Base-by-base conservation (phyloP, 92 coral and sea anemone genomes). In the Siderastrea siderea region DNA sequence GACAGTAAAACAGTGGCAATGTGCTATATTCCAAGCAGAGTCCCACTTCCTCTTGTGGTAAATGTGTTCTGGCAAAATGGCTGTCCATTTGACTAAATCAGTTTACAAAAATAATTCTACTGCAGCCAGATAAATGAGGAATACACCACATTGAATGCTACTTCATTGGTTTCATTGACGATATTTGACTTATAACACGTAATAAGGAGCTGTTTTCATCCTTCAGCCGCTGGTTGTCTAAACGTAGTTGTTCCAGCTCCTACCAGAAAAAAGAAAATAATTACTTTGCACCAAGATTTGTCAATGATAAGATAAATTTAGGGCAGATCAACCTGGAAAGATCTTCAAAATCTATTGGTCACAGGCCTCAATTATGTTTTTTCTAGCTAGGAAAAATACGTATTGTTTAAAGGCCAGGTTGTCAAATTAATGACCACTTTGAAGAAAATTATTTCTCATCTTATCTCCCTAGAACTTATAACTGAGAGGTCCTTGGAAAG, bases 181-280 rank as follows among this genome's bases (percentile, higher is more conserved):
- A 93, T 85, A 93, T 77, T 79, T 96, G 97, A 86, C 94, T 92
- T 79, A 97, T 98, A 71, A 98, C 95, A 7, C 99, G 99, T 84
- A 95, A 90, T 88, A 98, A 92, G 58, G 98, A 95, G 66, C 95
- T 93, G 93, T 96, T 96, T 48, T 96, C 99, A 70, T 93, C 96
- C 87, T 93, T 95, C 91, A 96, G 94, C 63, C 93, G 89, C 74
- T 89, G 90, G 92, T 94, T 95, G 71, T 98, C 98, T 19, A 82
- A 58, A 65, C 93, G 89, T 81, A 98, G 86, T 47, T 94, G 88
- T 55, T 94, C 98, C 75, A 96, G 90, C 68, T 98, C 99, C 98
- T 97, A 73, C 58, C 43, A 68, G 65, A 68, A 38, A 47, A 44
- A 10, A 69, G n/a, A 84, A 61, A 7, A 43, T 8, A 60, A 57